These are phyloP conservation scores for Colossoma macropomum DNA, from an alignment of 2,113 vertebrate genomes.

Conservation along the genomic window DNA sequence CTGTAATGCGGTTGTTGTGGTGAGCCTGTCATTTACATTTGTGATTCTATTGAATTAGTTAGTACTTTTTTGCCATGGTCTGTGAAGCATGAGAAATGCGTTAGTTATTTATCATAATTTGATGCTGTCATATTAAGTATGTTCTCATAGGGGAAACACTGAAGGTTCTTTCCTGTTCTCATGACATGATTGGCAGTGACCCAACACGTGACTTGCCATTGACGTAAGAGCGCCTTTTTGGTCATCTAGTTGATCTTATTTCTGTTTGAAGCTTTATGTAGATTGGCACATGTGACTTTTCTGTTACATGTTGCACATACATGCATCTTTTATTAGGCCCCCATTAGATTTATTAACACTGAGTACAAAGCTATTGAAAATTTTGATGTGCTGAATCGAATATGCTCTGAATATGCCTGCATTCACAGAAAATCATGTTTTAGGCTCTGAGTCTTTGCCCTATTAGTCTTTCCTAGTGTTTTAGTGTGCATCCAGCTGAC, in stretches of 20 bases:
- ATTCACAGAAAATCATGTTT: background rate
- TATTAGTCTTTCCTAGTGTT: background rate
- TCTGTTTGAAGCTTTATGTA: slow-evolving; percentile 1
- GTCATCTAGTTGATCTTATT: background rate
- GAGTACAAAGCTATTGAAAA: background rate
- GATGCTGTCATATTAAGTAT: background rate
- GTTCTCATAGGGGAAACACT: background rate
- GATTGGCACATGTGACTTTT: background rate
- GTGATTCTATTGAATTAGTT: background rate
- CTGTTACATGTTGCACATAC: background rate
- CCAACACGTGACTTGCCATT: background rate
- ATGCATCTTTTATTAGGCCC: background rate
- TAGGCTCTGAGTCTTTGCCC: background rate
- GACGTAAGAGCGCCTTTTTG: background rate
- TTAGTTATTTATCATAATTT: background rate
- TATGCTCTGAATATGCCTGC: background rate
- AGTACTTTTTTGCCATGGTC: background rate
- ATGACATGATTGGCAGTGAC: background rate
- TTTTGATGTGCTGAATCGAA: background rate
- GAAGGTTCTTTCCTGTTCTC: background rate
- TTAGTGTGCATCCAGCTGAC: background rate
- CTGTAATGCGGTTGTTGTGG: background rate
- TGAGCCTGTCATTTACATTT: background rate
- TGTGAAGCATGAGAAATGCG: background rate
- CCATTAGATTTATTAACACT: background rate